Evolutionary conservation across 1,140 invertebrate genomes (phyloP).

Genomic region (Chelonus insularis): DNA sequence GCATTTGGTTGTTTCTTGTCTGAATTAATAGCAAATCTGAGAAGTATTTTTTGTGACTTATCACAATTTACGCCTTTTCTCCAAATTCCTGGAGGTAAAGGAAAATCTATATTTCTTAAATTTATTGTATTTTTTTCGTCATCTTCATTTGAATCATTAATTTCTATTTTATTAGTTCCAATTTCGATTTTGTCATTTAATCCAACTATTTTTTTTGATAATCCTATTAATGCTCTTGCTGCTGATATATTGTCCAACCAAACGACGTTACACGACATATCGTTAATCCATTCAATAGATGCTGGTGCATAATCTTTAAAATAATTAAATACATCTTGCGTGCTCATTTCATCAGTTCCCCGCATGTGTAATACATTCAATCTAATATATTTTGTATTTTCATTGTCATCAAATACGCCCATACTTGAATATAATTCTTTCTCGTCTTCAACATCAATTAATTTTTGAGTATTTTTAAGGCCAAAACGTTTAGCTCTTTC

Average conservation of each 20-base stretch:
- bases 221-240: slow-evolving; percentile 69
- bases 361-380: slow-evolving; percentile 75
- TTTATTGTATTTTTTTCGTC: slow-evolving; percentile 44
- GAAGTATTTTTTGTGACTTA: slow-evolving; percentile 70
- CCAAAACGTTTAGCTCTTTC: slow-evolving; percentile 74
- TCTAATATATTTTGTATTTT: slow-evolving; percentile 64
- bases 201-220: slow-evolving; percentile 61
- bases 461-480: slow-evolving; percentile 61
- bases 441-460: slow-evolving; percentile 63
- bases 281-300: slow-evolving; percentile 80
- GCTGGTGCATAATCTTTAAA: slow-evolving; percentile 74
- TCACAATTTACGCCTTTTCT: slow-evolving; percentile 67
- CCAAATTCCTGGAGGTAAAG: slow-evolving; percentile 75
- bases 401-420: slow-evolving; percentile 65
- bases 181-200: slow-evolving; percentile 42
- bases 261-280: slow-evolving; percentile 77
- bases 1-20: slow-evolving; percentile 67
- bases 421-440: slow-evolving; percentile 68
- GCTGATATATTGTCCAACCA: slow-evolving; percentile 73
- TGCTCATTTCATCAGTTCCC: slow-evolving; percentile 75
- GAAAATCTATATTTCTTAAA: slow-evolving; percentile 59
- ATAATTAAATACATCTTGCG: slow-evolving; percentile 78
- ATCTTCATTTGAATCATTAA: slow-evolving; percentile 32
- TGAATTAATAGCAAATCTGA: slow-evolving; percentile 72
- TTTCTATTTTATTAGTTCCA: slow-evolving; percentile 22